Percentiles rank a stretch among this genome's conserved stretches.
Evolutionary conservation across 2,888 invertebrate genomes (phyloP).

Genomic region (Epiblema foenella): DNA sequence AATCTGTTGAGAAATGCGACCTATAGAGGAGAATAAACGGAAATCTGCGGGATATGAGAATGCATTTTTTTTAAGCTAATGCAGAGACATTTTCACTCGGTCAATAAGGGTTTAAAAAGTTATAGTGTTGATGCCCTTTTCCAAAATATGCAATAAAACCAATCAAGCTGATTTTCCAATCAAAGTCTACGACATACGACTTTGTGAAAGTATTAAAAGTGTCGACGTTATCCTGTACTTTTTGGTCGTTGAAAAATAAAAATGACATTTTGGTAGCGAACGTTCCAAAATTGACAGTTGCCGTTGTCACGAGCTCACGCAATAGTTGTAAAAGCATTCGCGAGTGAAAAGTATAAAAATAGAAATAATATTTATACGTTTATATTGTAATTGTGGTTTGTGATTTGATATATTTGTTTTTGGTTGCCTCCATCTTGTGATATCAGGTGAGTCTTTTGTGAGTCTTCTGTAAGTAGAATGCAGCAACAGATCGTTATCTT

Average conservation of each 20-base stretch:
- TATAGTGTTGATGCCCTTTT: no score
- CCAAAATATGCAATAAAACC: no score
- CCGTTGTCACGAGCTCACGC: slow-evolving; percentile 31
- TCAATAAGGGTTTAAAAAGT: no score
- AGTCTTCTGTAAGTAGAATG: background rate
- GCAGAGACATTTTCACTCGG: no score
- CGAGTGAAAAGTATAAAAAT: slow-evolving; percentile 13
- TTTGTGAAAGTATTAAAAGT: background rate
- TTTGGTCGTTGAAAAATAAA: slow-evolving; percentile 21
- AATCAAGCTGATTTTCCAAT: no score
- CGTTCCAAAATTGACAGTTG: slow-evolving; percentile 51
- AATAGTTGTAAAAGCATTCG: slow-evolving; percentile 27
- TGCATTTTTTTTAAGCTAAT: no score
- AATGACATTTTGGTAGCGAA: slow-evolving; percentile 49
- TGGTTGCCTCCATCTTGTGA: background rate
- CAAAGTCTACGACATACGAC: background rate
- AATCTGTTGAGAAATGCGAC: no score
- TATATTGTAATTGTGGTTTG: slow-evolving; percentile 20
- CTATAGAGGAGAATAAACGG: no score
- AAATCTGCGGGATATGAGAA: no score
- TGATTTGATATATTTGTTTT: slow-evolving; percentile 8
- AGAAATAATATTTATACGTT: background rate
- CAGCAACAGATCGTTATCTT: background rate
- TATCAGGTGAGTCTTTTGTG: slow-evolving; percentile 1
- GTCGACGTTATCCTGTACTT: background rate